Evolutionary conservation across 2,888 invertebrate genomes (phyloP).

Genomic region (Cancer borealis): DNA sequence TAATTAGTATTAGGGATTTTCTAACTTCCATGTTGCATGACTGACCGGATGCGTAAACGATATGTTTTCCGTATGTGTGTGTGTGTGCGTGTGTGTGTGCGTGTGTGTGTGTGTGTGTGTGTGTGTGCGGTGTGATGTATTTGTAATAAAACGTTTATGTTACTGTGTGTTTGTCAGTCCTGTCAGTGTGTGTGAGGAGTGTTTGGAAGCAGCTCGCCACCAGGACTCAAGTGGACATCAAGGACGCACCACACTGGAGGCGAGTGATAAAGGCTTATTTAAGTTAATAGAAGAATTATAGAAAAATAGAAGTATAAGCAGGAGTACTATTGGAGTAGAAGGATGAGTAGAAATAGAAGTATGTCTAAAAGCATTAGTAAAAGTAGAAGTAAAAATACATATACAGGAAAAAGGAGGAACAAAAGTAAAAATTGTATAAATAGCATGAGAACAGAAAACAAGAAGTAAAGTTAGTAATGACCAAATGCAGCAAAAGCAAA

Average conservation of each 20-base stretch:
- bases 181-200: not conserved
- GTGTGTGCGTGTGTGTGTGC: slow-evolving; percentile 7
- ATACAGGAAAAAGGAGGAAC: not conserved
- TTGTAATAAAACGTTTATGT: slow-evolving; percentile 64
- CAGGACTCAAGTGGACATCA: not conserved
- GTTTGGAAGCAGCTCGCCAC: not conserved
- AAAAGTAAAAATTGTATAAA: not conserved
- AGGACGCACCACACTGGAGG: not conserved
- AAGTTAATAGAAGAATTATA: not conserved
- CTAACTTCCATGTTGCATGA: slow-evolving; percentile 22
- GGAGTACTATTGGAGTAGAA: not conserved
- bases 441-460: not conserved
- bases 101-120: not conserved
- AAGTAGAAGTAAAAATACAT: not conserved
- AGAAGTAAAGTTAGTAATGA: no score
- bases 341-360: not conserved
- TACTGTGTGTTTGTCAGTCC: slow-evolving; percentile 17
- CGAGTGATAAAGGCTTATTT: not conserved
- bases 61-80: slow-evolving; percentile 13
- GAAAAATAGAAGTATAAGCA: not conserved
- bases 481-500: not conserved
- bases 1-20: slow-evolving; percentile 36
- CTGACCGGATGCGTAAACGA: not conserved
- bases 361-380: not conserved
- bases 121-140: slow-evolving; percentile 5